Base-by-base conservation (phyloP, 2,113 vertebrate genomes). In the Dipodomys stephensi region DNA sequence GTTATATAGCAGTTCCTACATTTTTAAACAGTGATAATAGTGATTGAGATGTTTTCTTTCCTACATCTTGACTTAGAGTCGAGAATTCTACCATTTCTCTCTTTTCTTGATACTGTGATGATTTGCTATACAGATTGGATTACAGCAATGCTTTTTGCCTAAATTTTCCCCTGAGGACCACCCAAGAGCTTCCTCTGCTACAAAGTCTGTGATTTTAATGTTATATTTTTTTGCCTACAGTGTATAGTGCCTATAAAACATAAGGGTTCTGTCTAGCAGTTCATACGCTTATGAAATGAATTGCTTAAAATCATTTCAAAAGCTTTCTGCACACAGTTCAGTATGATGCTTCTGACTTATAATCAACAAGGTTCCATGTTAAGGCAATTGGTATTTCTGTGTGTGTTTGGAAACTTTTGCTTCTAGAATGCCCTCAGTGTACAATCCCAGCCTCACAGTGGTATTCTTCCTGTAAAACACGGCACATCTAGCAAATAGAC, bases 101-200 rank as follows among this genome's bases (percentile, higher is more conserved):
- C 88, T 82, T 53, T 84, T 57, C 78, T 32, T 16, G 23, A 22
- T 67, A 92, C 46, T 72, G 25, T 23, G 68, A 92, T 89, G 76
- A 92, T 91, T 89, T 87, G 76, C 93, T 87, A 44, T 72, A 32
- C 49, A 91, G 92, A 96, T 83, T 94, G 79, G 87, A 91, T 96
- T 95, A 88, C 95, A 83, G 78, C 15, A 46, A 86, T 65, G 30
- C 86, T 90, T 93, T 88, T 85, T 95, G 88, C 83, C 71, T n/a
- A 19, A 27, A 49, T 83, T 88, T 91, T 94, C 78, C 87, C 84
- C 44, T 4, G 71, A 95, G 89, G 96, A 94, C 95, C 95, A 96
- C 89, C 95, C 96, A 96, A 72, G 94, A 85, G 87, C 74, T 94
- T 39, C 84, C 78, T 23, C 35, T 82, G 53, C 39, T 90, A 67